Evolutionary conservation across 2,888 invertebrate species (phyloP), one percentile per base, ranked within the genome.

Genomic region (Corythucha ciliata): DNA sequence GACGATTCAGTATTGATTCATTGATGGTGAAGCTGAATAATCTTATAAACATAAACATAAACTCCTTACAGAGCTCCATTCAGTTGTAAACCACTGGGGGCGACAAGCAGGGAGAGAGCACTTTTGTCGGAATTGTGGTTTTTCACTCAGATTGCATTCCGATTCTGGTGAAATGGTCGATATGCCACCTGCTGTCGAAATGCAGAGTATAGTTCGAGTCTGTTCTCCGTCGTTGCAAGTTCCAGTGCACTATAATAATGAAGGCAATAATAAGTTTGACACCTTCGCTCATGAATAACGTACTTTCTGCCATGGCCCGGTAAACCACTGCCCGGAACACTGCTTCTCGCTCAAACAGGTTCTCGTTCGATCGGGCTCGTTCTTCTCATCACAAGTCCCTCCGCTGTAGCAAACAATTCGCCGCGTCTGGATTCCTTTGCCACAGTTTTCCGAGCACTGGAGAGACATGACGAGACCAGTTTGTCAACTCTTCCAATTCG

Each of bases 321-420:
- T 45, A 26, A 51, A 51, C 51, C 51, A 51, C 27, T 51, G 51
- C 14, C 51, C 51, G 22, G 45, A 21, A n/a, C 51, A 51, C 16
- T 29, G 37, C 37, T 51, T 37, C n/a, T 37, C 33, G 18, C 29
- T 27, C 37, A 25, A 37, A 36, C 51, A 51, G 14, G 24, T 37
- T 20, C 25, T 34, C 20, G 20, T 37, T 26, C 29, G 26, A 14
- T 18, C 27, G 8, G 45, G 51, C 18, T 45, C 45, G 18, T 18
- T 29, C 22, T 20, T 18, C 22, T 21, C 37, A 27, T 36, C 45
- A 22, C 51, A 51, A 8, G 44, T 39, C 4, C 16, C 37, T 12
- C 16, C 29, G 18, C 49, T 41, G 16, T 44, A 34, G n/a, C 51
- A 51, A 18, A 45, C 14, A 29, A 51, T 32, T 8, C 45, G 44